Evolutionary conservation across 2,888 invertebrate genomes (phyloP), one percentile per base, ranked within the genome.

Genomic region (Drosophila paranaensis): DNA sequence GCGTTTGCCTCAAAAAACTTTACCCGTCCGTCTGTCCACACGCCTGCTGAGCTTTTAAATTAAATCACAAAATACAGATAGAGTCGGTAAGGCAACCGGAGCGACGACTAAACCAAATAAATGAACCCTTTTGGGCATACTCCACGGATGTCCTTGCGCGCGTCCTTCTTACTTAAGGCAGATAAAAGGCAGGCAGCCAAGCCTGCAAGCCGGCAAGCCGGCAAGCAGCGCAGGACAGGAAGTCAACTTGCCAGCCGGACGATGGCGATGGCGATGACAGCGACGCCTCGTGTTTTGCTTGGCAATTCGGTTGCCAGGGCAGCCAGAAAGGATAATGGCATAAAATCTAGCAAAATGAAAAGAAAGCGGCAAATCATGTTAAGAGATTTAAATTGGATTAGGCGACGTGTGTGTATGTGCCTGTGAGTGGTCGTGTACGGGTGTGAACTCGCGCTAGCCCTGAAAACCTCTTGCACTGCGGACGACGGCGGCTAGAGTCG

Each of bases 381-480:
- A 88, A 90, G 89, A 90, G 88, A 86, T 90, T 88, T 90, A 88
- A 88, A 90, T 88, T 88, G 90, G 89, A 90, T 90, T 90, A 90
- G 86, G 74, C 72, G 74, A 74, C 86, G 80, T 82, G 79, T 11
- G 50, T 68, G 46, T 13, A 39, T 53, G 43, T 5, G 37, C 43
- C 39, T 10, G 50, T 53, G 43, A 5, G 45, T 37, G 40, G 16
- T 11, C 42, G 46, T 25, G 51, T 53, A 30, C 51, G 58, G 69
- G 79, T 71, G 79, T 74, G 53, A 77, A 74, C 63, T 72, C 67
- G 54, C 87, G 77, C 20, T 72, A 72, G 68, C 80, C 83, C 72
- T 79, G 80, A 70, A 65, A 69, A 50, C 57, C 73, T 43, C 37
- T 42, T 27, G 58, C 55, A 42, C 72, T 48, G 60, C 46, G 33